Base-by-base conservation (phyloP, 1,140 invertebrate species). In the Zeugodacus cucurbitae region DNA sequence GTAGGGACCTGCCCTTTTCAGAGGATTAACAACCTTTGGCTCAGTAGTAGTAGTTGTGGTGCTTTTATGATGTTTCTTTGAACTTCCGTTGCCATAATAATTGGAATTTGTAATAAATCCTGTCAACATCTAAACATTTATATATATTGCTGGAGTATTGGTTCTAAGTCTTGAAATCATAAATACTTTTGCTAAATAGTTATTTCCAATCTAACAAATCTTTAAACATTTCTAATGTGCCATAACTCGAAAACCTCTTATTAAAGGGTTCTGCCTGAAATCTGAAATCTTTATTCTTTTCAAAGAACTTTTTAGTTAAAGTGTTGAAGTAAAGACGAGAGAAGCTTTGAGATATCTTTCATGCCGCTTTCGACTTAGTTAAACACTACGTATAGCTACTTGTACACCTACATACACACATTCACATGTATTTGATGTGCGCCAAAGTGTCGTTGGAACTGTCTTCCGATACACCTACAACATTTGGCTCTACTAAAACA, bases 41-140 rank as follows among this genome's bases (percentile, higher is more conserved):
- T 82, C 41, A 82, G 74, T 82, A 82, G 74, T 82, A 82, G n/a
- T 82, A 82, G 74, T 82, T 82, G 74, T 82, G 74, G 74, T 82
- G 22, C 29, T 82, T 4, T 26, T 82, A 48, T 41, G 41, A 44
- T 14, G 37, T 29, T 74, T 2, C 32, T 41, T 48, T 41, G 22
- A 20, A 82, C 74, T 26, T 14, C 5, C 10, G 67, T 54, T 54
- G 14, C 5, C 2, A 22, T 32, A 37, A 5, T 22, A n/a, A 74
- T 32, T 22, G 41, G 6, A 37, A 34, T 2, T 11, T 41, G 17
- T 37, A 41, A n/a, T 67, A 74, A 74, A 22, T 67, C 29, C 17
- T 7, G 67, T 37, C 41, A 74, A 20, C 29, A 32, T 34, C 62
- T 74, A 34, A 34, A 37, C 20, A 29, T n/a, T 74, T 37, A 37